phyloP scores from a whole-genome alignment of 2,888 invertebrate genomes.

The Lypha dubia region DNA sequence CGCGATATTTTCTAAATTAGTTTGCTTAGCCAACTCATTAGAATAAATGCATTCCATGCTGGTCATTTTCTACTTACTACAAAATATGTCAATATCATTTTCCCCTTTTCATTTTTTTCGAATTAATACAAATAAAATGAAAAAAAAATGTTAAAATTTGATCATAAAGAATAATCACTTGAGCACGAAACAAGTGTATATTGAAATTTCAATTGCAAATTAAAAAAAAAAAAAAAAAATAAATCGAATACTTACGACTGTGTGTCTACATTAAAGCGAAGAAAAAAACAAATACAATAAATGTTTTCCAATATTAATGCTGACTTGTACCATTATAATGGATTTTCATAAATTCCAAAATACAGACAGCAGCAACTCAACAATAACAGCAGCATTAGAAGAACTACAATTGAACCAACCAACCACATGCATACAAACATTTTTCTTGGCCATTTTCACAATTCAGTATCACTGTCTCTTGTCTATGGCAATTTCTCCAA shows the following conservation, averaged over 20 bases:
- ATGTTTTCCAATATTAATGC: constrained; percentile 57
- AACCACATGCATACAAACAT: constrained; percentile 18
- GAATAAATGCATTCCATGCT: neutral
- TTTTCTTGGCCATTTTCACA: constrained; percentile 16
- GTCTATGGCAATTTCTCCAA: constrained; percentile 72
- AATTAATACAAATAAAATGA: constrained; percentile 6
- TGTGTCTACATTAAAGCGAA: neutral
- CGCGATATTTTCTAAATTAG: too few relatives aligned
- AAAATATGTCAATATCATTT: constrained; percentile 9
- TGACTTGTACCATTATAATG: constrained; percentile 66
- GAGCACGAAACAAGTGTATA: constrained; percentile 67
- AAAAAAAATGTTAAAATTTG: constrained; percentile 17
- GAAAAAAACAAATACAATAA: constrained; percentile 46
- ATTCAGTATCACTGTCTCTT: constrained; percentile 62
- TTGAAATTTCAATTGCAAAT: constrained; percentile 44
- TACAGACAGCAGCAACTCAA: constrained; percentile 27
- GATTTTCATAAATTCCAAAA: constrained; percentile 69
- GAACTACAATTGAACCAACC: constrained; percentile 28
- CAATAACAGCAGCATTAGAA: constrained; percentile 34
- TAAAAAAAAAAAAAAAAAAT: constrained; percentile 7
- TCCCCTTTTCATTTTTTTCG: constrained; percentile 9
- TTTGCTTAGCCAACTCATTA: neutral
- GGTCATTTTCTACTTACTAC: neutral
- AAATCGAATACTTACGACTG: constrained; percentile 5
- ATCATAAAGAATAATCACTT: constrained; percentile 70